Base-by-base conservation (phyloP, 2,888 invertebrate species). In the Acanthosepion esculentum region DNA sequence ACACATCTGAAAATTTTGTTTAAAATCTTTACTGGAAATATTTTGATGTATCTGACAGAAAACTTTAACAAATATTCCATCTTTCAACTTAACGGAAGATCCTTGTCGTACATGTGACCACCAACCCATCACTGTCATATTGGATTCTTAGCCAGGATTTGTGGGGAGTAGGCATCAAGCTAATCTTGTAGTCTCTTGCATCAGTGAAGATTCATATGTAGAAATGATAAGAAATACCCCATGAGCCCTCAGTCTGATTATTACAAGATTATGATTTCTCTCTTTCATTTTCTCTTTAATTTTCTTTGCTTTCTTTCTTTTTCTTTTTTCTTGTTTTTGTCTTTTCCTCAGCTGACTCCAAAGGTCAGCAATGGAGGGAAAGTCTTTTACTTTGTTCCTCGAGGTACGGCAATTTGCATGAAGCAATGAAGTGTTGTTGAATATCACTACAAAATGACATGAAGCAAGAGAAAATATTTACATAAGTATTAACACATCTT, bases 161-260 rank as follows among this genome's bases (percentile, higher is more conserved):
- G 33, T 15, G 33, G 33, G 12, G 78, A 78, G n/a, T 26, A 59
- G 23, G 59, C 64, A 64, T 64, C 64, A 64, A 64, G 26, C n/a
- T 78, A 78, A 78, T 78, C 78, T 78, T n/a, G n/a, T 78, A 78
- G n/a, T 78, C 78, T 78, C n/a, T 78, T 78, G 78, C 78, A 15
- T 78, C n/a, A n/a, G 4, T 78, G 78, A 78, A 78, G 78, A 78
- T 78, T 78, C 78, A 78, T n/a, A n/a, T 78, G 78, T 78, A 78
- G 78, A 78, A 78, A 78, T 78, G 78, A 78, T 78, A 78, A 78
- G 78, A 78, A 78, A 78, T 78, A 78, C 33, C 78, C 78, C 78
- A n/a, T 78, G 78, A 78, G 78, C 78, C 78, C 8, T 33, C n/a
- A 78, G n/a, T 78, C 78, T 78, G 15, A 78, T 78, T n/a, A 78